A percentile compares a stretch with the other conserved stretches of the same genome.
Conservation (phyloP, 1,140 invertebrate species). For the Anastatus disparis region DNA sequence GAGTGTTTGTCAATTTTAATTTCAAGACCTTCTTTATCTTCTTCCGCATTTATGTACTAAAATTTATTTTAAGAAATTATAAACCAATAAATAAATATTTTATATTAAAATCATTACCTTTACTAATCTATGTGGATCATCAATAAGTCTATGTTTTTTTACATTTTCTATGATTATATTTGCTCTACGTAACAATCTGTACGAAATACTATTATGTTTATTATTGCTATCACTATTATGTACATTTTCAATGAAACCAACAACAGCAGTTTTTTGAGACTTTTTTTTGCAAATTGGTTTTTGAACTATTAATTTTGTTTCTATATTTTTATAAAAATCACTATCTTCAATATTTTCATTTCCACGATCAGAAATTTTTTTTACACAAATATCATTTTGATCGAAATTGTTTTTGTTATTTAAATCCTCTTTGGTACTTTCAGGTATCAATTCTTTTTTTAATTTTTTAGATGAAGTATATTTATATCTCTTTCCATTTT, state of each 20-base stretch:
- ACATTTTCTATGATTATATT: slow-evolving; percentile 73
- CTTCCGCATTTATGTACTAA: slow-evolving; percentile 67
- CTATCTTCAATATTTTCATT: slow-evolving; percentile 41
- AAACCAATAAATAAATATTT: neutral
- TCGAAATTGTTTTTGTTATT: neutral
- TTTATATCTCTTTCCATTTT: slow-evolving; percentile 43
- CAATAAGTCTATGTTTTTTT: slow-evolving; percentile 69
- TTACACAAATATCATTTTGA: no score
- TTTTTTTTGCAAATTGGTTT: slow-evolving; percentile 48
- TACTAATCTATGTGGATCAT: slow-evolving; percentile 68
- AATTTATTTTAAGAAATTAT: slow-evolving; percentile 15
- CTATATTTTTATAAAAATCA: slow-evolving; percentile 53
- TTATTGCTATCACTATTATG: slow-evolving; percentile 49
- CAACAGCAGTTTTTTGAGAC: slow-evolving; percentile 42
- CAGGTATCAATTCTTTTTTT: slow-evolving; percentile 11
- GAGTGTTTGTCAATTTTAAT: slow-evolving; percentile 74
- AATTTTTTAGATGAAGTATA: slow-evolving; percentile 35
- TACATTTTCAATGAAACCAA: slow-evolving; percentile 57
- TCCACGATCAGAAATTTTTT: slow-evolving; percentile 19
- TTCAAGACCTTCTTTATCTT: slow-evolving; percentile 69
- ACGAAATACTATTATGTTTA: slow-evolving; percentile 58
- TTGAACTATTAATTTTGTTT: slow-evolving; percentile 51
- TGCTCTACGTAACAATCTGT: slow-evolving; percentile 68
- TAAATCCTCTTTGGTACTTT: neutral
- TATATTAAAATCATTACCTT: slow-evolving; percentile 55